Evolutionary conservation across 2,797 vertebrate genomes (phyloP), one percentile per base, ranked within the genome.

Genomic region (Notolepis coatsorum): DNA sequence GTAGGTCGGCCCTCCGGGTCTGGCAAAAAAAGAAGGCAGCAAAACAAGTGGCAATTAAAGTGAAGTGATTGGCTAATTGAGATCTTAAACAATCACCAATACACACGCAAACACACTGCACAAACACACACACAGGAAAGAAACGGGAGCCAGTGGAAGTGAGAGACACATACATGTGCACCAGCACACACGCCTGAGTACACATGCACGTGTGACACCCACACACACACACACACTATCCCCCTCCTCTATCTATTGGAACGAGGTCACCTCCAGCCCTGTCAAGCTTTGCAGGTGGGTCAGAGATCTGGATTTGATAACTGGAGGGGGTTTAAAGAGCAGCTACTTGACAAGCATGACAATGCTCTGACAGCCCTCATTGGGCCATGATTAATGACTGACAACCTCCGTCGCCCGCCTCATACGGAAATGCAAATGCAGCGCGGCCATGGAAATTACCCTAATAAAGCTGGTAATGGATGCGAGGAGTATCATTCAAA

Each of bases 381-480:
- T 90, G 89, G 88, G 68, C 83, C 75, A 87, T 94, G 91, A 94
- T 95, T 95, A 96, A 95, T 93, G 92, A 94, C 90, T 91, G 88
- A 92, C 91, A 91, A 73, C 87, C 83, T n/a, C 81, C 46, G 77
- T 82, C 80, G 76, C 78, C 68, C 82, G 82, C 86, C 87, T 91
- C 43, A 49, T 84, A 80, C 87, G 84, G 87, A 91, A n/a, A 94
- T 93, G 90, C 89, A 92, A 93, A 93, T 92, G 80, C 60, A 76
- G 65, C 68, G 25, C 76, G 43, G 45, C 65, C 75, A 88, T n/a
- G 78, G 81, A 83, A 91, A 93, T 90, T 87, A 91, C 77, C 78
- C 80, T 79, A 81, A 88, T 86, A 84, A 77, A 75, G 75, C 56
- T 75, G 41, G 42, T 89, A 89, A 91, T 90, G 80, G 82, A 88